Evolutionary conservation across 64 coral and sea anemone species (phyloP), one percentile per base, ranked within the genome.

Genomic region (Acropora yongei): DNA sequence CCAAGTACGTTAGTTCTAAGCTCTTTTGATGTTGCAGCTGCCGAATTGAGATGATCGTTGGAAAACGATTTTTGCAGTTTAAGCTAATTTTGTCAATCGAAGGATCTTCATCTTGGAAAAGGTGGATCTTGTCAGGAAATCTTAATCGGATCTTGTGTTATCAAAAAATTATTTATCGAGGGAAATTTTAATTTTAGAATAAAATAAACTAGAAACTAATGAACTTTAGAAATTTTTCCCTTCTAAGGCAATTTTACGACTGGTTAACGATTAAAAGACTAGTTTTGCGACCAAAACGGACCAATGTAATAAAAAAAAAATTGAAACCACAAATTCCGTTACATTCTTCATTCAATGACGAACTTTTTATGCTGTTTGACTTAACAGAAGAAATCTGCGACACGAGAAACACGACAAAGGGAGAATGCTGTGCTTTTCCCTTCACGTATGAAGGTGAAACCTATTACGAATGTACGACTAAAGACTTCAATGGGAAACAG

Each of bases 351-450:
- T 55, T 55, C 5, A 55, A 10, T 7, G 51, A 55, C 30, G 30
- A 30, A 30, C 30, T 30, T 55, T 55, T 39, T 11, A 13, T 74
- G 17, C 20, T 74, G 17, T 11, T 74, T 76, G 13, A 47, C 46
- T 89, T 47, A 14, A 39, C 65, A 85, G 82, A 7, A 12, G 17
- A 49, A 43, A 51, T 86, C 41, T 92, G 90, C 55, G 75, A 92
- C 63, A 92, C 90, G 16, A 82, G 90, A 11, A 86, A 87, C 10
- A 92, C 90, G 13, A 92, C 81, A 10, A 6, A 47, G 10, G 90
- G 90, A 49, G 14, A 78, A 0, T 92, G 90, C 7, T 92, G 90
- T 55, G 81, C 86, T 49, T 86, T 92, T 63, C 90, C 90, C 6
- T 92, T 92, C 72, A 92, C 46, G 8, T 92, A 92, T 30, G 41